Base-by-base conservation (phyloP, 2,888 invertebrate genomes). In the Andrena praecox region DNA sequence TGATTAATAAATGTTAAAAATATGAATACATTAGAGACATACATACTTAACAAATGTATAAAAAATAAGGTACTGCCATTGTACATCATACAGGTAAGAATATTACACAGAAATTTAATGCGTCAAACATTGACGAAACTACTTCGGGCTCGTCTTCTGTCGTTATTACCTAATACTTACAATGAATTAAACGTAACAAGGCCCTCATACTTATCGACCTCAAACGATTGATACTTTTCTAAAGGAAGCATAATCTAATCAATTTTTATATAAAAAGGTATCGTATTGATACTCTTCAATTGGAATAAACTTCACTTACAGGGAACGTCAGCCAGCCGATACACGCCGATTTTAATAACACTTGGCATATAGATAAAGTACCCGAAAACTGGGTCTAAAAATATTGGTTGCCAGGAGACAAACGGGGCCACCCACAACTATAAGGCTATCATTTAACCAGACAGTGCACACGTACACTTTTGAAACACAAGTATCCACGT, bases 71-170 rank as follows among this genome's bases (percentile, higher is more conserved):
- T 10, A 56, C 56, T 24, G 24, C 42, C 42, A 42, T 42, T 16
- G 16, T 42, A 20, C 24, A 56, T 24, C 56, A 24, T 27, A 27
- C 56, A 56, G 8, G n/a, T n/a, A 8, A 60, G 12, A 33, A 31
- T 60, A 31, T 33, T 20, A n/a, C n/a, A 60, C 33, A 60, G 27
- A 42, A 42, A 27, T 56, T 69, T 42, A 56, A 56, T 33, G 35
- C 56, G 24, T 69, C 54, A 24, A 35, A 69, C 56, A 68, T n/a
- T 35, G 10, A 69, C 24, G 12, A 33, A 27, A 27, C 68, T 10
- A 56, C 16, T n/a, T 60, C 2, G 16, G n/a, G 29, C 6, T 60
- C 8, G 31, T 33, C 2, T 7, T 16, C 42, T 3, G 42, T 42
- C n/a, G 3, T 31, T 31, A 16, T 60, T 31, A n/a, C 6, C 6